Conservation (phyloP, 2,797 vertebrate genomes). For the Helarctos malayanus region DNA sequence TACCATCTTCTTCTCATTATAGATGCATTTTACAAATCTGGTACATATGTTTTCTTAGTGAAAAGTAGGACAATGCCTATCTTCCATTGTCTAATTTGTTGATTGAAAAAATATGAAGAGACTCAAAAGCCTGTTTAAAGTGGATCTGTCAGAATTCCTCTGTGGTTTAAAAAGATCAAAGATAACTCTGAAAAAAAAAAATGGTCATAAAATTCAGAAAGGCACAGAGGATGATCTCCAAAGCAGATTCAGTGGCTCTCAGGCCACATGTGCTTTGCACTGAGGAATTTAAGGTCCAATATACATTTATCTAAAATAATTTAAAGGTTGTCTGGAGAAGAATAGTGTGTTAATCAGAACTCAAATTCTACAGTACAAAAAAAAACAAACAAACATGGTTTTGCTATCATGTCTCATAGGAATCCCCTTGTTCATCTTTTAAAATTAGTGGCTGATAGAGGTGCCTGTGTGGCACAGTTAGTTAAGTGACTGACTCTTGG, state of each 20-base stretch:
- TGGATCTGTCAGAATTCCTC: constrained; percentile 80
- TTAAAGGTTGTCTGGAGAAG: background rate
- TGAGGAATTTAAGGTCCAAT: constrained; percentile 56
- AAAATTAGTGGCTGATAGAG: background rate
- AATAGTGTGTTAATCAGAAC: background rate
- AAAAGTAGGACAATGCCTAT: constrained; percentile 78
- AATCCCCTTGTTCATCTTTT: background rate
- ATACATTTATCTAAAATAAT: background rate
- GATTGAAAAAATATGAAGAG: constrained; percentile 83
- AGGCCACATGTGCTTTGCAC: constrained; percentile 26
- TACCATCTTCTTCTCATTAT: constrained; percentile 79
- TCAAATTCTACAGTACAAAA: background rate
- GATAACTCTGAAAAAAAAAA: constrained; percentile 83
- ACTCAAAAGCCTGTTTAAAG: constrained; percentile 75
- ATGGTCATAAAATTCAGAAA: constrained; percentile 82
- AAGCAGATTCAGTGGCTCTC: constrained; percentile 72
- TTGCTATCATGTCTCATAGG: background rate
- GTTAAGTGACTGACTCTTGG: background rate
- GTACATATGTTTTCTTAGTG: constrained; percentile 69
- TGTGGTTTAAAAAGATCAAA: constrained; percentile 81
- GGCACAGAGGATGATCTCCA: constrained; percentile 50
- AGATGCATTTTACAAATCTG: constrained; percentile 78
- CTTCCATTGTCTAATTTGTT: constrained; percentile 77
- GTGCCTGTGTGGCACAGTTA: background rate
- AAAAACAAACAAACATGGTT: background rate